Conservation (phyloP, 1,140 invertebrate genomes). For the Brachionus sp. region DNA sequence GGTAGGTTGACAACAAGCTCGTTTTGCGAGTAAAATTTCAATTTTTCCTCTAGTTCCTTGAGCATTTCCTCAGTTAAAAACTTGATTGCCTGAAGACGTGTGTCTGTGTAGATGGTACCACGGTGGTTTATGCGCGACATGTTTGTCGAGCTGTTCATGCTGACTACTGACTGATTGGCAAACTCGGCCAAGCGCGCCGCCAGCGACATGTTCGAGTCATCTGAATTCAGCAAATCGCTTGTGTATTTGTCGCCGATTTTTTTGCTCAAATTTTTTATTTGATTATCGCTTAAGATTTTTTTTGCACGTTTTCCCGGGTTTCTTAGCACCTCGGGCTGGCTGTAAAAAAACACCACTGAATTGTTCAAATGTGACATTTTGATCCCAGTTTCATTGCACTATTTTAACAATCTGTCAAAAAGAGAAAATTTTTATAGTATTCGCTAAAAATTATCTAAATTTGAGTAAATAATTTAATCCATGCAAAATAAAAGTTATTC, state of each 20-base stretch:
- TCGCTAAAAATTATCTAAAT: neutral
- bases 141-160: neutral
- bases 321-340: neutral
- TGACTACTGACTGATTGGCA: neutral
- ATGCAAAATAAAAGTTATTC: neutral
- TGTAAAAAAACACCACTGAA: slow-evolving; percentile 12
- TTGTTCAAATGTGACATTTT: neutral
- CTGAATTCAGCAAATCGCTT: neutral
- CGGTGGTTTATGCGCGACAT: neutral
- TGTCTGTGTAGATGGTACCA: slow-evolving; percentile 18
- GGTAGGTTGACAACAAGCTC: neutral
- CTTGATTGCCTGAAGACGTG: slow-evolving; percentile 4
- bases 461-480: neutral
- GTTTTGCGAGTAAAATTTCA: neutral
- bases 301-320: neutral
- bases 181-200: slow-evolving; percentile 19
- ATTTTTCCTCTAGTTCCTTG: slow-evolving; percentile 9
- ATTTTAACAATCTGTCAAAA: neutral
- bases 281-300: neutral
- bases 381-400: neutral
- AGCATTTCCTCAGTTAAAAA: slow-evolving; percentile 37
- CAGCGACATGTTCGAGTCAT: neutral
- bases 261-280: slow-evolving; percentile 17
- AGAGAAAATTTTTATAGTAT: neutral
- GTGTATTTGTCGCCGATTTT: slow-evolving; percentile 1